Base-by-base conservation (phyloP, 2,888 invertebrate genomes). In the Diabrotica balteata region DNA sequence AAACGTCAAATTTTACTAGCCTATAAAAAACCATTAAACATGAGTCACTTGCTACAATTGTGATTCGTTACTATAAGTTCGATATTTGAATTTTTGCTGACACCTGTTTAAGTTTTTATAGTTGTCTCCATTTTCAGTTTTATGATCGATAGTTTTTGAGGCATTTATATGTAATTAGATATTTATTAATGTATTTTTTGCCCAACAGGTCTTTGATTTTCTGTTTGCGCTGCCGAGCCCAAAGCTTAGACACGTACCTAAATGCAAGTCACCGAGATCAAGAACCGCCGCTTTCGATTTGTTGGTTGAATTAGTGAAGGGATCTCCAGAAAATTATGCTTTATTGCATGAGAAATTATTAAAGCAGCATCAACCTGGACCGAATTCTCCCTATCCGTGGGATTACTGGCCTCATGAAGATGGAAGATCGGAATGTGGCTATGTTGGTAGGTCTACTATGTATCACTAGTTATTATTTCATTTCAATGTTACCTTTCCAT, bases 331-430 rank as follows among this genome's bases (percentile, higher is more conserved):
- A 66, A 97, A 96, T 84, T 97, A 95, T 81, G 89, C 90, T 78
- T 88, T 93, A 72, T 86, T 97, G 45, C 95, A 96, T 77, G 89
- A 90, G 59, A 94, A 93, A 77, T 86, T 97, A 50, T 86, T 96
- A 82, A 89, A 90, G 5, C 97, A 97, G 78, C 96, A 97, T 81
- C 91, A 92, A 75, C 93, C 94, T 17, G 89, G 92, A 7, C 91
- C 93, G 0, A 91, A 93, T 80, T 90, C 92, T 1, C 91, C 94
- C 0, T 97, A 96, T 85, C 94, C 95, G 0, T 97, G 97, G 97
- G 97, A 97, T 84, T 97, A 97, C 84, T 97, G 97, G 97, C 97
- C 97, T 4, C 93, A 95, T 70, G 97, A 97, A 80, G 97, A 97
- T 82, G 95, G 96, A 0, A 88, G 97, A 1, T 93, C 96, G 0